These are phyloP conservation scores for Drosophila limbata DNA, from an alignment of 2,888 invertebrate species.

Conservation along the genomic window DNA sequence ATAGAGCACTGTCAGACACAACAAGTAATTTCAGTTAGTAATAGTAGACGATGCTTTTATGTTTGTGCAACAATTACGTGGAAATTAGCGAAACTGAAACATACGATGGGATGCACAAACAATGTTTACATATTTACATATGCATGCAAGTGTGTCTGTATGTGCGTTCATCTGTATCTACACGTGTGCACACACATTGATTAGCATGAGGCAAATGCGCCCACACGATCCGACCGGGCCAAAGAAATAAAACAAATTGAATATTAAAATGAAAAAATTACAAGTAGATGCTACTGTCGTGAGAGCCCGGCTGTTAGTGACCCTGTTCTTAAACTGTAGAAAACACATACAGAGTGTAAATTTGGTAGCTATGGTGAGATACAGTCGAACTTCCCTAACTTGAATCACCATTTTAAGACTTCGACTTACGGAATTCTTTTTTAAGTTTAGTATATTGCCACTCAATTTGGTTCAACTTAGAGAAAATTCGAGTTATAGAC, in stretches of 20 bases:
- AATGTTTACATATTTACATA: slow-evolving; percentile 25
- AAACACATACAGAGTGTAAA: no score
- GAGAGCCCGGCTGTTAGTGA: neutral
- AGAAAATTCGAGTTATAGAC: no score
- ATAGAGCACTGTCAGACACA: slow-evolving; percentile 16
- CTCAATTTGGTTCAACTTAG: no score
- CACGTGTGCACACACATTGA: slow-evolving; percentile 21
- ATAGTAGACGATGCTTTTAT: slow-evolving; percentile 38
- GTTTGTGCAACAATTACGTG: slow-evolving; percentile 63
- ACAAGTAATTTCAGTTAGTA: slow-evolving; percentile 22
- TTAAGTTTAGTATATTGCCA: no score
- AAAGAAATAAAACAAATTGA: slow-evolving; percentile 31
- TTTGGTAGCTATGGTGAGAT: no score
- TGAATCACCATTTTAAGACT: no score
- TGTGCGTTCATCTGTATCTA: slow-evolving; percentile 3
- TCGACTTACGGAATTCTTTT: no score
- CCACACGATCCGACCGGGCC: slow-evolving; percentile 32
- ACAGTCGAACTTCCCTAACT: no score
- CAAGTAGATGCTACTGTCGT: slow-evolving; percentile 1
- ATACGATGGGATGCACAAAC: slow-evolving; percentile 9
- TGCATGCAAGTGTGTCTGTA: slow-evolving; percentile 18
- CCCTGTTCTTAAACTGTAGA: neutral
- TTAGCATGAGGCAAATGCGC: slow-evolving; percentile 33
- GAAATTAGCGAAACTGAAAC: slow-evolving; percentile 55
- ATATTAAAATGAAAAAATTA: slow-evolving; percentile 29